These are phyloP conservation scores for Latrodectus geometricus DNA, from an alignment of 1,140 invertebrate species.

Conservation along the genomic window DNA sequence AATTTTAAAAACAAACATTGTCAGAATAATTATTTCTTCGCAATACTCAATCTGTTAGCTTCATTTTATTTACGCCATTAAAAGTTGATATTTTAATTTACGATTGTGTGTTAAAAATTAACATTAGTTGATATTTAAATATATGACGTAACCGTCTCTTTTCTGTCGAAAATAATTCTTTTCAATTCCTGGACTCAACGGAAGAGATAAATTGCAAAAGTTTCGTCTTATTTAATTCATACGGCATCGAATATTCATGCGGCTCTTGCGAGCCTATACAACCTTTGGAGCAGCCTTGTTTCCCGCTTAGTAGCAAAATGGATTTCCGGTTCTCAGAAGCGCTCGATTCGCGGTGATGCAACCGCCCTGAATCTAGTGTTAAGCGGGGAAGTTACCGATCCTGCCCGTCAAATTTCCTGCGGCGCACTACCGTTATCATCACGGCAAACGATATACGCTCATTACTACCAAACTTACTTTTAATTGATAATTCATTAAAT, in stretches of 20 bases:
- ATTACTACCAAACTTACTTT: too few relatives aligned
- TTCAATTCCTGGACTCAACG: not conserved
- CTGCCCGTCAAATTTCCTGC: not conserved
- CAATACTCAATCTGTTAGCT: too few relatives aligned
- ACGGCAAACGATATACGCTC: too few relatives aligned
- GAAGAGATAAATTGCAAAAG: not conserved
- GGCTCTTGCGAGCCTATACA: not conserved
- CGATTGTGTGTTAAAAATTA: not conserved
- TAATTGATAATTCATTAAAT: too few relatives aligned
- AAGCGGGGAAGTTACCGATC: slow-evolving; percentile 11
- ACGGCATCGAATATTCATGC: not conserved
- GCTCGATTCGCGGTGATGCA: not conserved
- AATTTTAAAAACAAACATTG: too few relatives aligned
- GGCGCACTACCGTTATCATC: not conserved
- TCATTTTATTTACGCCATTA: too few relatives aligned
- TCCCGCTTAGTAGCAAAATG: not conserved
- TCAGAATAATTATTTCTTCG: too few relatives aligned
- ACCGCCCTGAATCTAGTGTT: not conserved
- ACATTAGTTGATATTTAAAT: not conserved
- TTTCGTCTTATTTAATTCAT: slow-evolving; percentile 1
- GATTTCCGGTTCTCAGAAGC: not conserved
- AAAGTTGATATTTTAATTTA: too few relatives aligned
- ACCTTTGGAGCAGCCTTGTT: not conserved
- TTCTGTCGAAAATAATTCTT: not conserved
- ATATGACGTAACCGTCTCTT: not conserved